Conservation (phyloP, 2,113 vertebrate species). For the Sinocyclocheilus anshuiensis region DNA sequence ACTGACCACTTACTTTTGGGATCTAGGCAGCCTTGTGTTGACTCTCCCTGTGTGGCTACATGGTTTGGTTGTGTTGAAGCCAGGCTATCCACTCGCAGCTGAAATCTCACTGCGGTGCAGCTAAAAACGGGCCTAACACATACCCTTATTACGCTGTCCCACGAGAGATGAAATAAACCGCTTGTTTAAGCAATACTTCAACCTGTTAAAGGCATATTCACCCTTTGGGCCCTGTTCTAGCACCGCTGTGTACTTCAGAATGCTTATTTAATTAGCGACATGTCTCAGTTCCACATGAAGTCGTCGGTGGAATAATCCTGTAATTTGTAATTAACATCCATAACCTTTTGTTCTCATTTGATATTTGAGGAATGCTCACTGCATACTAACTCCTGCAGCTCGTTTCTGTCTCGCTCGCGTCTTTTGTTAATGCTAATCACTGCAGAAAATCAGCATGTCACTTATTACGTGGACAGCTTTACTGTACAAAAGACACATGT, state of each 20-base stretch:
- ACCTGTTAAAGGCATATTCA: slow-evolving; percentile 38
- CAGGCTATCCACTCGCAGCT: not conserved
- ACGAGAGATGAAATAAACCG: slow-evolving; percentile 29
- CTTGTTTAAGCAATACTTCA: slow-evolving; percentile 40
- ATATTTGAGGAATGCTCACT: slow-evolving; percentile 51
- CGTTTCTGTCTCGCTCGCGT: slow-evolving; percentile 51
- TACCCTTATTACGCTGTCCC: slow-evolving; percentile 13
- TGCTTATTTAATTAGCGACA: slow-evolving; percentile 56
- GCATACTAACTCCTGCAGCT: slow-evolving; percentile 49
- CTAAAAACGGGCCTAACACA: not conserved
- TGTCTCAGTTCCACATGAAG: slow-evolving; percentile 48
- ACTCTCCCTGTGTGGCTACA: slow-evolving; percentile 22
- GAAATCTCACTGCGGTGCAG: too few species aligned
- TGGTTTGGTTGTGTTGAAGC: not conserved
- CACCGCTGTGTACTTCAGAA: slow-evolving; percentile 18
- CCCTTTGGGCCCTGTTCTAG: slow-evolving; percentile 2
- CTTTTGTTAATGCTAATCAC: slow-evolving; percentile 54
- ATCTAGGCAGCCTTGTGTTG: not conserved
- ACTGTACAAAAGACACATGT: not conserved
- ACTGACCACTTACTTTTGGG: slow-evolving; percentile 10
- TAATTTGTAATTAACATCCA: slow-evolving; percentile 57
- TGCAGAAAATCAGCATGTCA: slow-evolving; percentile 39
- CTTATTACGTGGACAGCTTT: slow-evolving; percentile 23
- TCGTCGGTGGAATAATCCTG: slow-evolving; percentile 35
- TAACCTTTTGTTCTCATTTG: slow-evolving; percentile 57